Evolutionary conservation across 2,888 invertebrate genomes (phyloP), one percentile per base, ranked within the genome.

Genomic region (Blastobasis adustella): DNA sequence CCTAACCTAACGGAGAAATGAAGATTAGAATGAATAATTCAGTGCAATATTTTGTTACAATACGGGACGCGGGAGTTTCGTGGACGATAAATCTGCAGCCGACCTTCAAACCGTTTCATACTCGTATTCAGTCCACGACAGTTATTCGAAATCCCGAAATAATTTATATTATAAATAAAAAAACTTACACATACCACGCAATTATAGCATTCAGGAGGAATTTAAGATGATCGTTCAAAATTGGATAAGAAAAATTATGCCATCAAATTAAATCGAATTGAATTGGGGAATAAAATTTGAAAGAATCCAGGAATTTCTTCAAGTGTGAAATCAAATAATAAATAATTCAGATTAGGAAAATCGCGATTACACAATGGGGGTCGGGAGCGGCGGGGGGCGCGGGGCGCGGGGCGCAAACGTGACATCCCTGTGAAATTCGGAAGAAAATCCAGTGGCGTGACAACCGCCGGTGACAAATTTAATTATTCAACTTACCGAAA

Each of bases 401-500:
- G 57, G 62, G 61, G 64, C 69, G 68, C 59, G 36, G 49, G 45
- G 41, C 36, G 58, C 69, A 76, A 73, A 84, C 85, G 87, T 84
- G 82, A 82, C 83, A 78, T 74, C 76, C 79, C 71, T 71, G 68
- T 66, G 65, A 80, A 84, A 81, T 81, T 79, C 65, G 63, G 76
- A 80, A 83, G 80, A 85, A 86, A 85, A 82, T 78, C 78, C 77
- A 73, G 79, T 79, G 79, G 77, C 81, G 79, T 79, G 88, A 85
- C 89, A 89, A 85, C 82, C 85, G 76, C 79, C 69, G 68, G 67
- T 85, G 87, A 87, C 86, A 87, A 87, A 88, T 86, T 85, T 78
- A 85, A 87, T 88, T 88, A 88, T 86, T 86, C 85, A 84, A 84
- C 82, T 86, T 84, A 83, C 79, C 77, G 84, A 84, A 86, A 86